Evolutionary conservation across 2,888 invertebrate species (phyloP), one percentile per base, ranked within the genome.

Genomic region (Branchellion lobata): DNA sequence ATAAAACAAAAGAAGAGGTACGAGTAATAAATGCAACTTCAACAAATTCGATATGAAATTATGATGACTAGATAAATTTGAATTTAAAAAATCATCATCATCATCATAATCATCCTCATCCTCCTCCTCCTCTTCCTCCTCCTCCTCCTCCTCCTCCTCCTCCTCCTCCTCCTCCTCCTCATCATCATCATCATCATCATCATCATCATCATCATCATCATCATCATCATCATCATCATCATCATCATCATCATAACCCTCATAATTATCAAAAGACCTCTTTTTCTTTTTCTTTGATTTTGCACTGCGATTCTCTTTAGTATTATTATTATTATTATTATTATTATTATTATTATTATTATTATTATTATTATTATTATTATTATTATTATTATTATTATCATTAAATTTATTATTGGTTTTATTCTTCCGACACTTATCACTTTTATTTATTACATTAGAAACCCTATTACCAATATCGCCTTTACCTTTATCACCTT

Each of bases 161-260:
- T 14, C 75, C 18, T 36, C 27, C 40, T 51, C 27, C n/a, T 40
- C 31, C 5, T 31, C 53, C 8, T 33, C 31, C 11, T 8, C 27
- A 40, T 40, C 29, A 24, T 47, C 14, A 74, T 47, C 53, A 51
- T 47, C 27, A 8, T 29, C 24, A n/a, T 77, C 77, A 57, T 77
- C 77, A 57, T 77, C 77, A 77, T 65, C 65, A 34, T 34, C 65
- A 65, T 34, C 77, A 3, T 34, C 77, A 77, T 11, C 77, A 77
- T 65, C 77, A 33, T 65, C 61, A 61, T 65, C 65, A 5, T 24
- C 77, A 77, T 77, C 76, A 40, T 40, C 47, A 74, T 34, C 57
- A 75, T 29, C 57, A 53, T 53, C 75, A 29, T 53, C 5, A 53
- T 29, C 75, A 75, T 75, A 47, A 1, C n/a, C 75, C 0, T 73